Evolutionary conservation across 2,113 vertebrate genomes (phyloP).

Genomic region (Nycticorax nycticorax): DNA sequence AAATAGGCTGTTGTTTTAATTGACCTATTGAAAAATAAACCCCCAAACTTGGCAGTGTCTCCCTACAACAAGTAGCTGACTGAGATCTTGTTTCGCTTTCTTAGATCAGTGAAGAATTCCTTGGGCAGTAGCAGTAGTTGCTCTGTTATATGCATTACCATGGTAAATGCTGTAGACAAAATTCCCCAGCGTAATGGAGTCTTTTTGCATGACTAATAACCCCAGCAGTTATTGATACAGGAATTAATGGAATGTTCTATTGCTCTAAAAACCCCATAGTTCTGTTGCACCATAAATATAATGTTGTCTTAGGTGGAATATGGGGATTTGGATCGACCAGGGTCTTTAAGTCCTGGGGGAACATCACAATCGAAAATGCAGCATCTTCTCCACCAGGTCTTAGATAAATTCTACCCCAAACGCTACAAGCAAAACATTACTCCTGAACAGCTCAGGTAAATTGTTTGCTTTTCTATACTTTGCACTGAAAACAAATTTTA

Average conservation of each 20-base stretch:
- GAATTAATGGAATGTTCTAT: neutral
- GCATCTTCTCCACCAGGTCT: slow-evolving; percentile 82
- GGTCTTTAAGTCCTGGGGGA: slow-evolving; percentile 66
- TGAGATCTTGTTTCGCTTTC: neutral
- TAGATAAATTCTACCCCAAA: slow-evolving; percentile 89
- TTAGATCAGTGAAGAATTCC: neutral
- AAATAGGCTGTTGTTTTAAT: neutral
- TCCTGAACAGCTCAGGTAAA: slow-evolving; percentile 83
- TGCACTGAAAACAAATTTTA: neutral
- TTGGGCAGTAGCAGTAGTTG: neutral
- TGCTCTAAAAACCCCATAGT: neutral
- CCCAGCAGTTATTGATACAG: neutral
- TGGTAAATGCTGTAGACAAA: neutral
- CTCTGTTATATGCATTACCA: neutral
- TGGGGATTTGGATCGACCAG: slow-evolving; percentile 81
- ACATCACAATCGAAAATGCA: slow-evolving; percentile 81
- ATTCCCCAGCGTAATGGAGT: neutral
- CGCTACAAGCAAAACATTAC: slow-evolving; percentile 82
- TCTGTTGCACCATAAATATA: neutral
- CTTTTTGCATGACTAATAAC: neutral
- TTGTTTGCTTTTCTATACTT: neutral
- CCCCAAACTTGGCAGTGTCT: neutral
- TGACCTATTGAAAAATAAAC: neutral
- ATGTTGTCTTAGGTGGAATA: slow-evolving; percentile 79
- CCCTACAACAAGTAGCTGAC: neutral